Evolutionary conservation across 2,888 invertebrate species (phyloP).

Genomic region (Conops quadrifasciatus): DNA sequence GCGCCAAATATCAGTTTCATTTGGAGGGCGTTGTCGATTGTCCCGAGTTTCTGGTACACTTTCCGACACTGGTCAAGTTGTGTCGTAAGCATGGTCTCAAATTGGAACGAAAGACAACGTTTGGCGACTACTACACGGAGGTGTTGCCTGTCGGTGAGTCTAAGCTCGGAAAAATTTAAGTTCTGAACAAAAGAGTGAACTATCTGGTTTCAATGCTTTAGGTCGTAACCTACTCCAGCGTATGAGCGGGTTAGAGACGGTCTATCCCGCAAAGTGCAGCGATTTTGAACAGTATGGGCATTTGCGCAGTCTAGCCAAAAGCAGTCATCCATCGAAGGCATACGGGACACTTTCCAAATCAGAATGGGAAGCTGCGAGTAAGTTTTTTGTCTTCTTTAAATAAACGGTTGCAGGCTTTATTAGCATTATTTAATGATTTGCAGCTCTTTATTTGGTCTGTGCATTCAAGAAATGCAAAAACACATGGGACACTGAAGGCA

Average conservation of each 20-base stretch:
- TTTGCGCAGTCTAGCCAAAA: constrained; percentile 70
- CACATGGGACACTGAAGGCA: constrained; percentile 72
- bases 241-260: constrained; percentile 84
- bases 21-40: constrained; percentile 97
- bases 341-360: constrained; percentile 86
- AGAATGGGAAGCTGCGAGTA: constrained; percentile 95
- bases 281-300: constrained; percentile 75
- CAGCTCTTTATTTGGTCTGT: constrained; percentile 84
- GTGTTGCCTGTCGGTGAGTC: constrained; percentile 51
- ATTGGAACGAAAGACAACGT: constrained; percentile 74
- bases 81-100: constrained; percentile 78
- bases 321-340: constrained; percentile 59
- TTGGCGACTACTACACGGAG: constrained; percentile 77
- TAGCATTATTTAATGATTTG: constrained; percentile 50
- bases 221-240: constrained; percentile 71
- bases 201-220: constrained; percentile 22
- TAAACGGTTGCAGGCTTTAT: neutral
- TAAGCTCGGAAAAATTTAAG: neutral
- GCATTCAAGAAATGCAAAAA: constrained; percentile 81
- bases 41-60: constrained; percentile 97
- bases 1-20: constrained; percentile 94
- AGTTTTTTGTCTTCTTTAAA: constrained; percentile 51
- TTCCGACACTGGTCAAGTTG: constrained; percentile 81
- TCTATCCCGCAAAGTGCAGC: constrained; percentile 70
- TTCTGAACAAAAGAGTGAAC: neutral